Conservation (phyloP, 2,797 vertebrate species). For the Diplodus sargus region DNA sequence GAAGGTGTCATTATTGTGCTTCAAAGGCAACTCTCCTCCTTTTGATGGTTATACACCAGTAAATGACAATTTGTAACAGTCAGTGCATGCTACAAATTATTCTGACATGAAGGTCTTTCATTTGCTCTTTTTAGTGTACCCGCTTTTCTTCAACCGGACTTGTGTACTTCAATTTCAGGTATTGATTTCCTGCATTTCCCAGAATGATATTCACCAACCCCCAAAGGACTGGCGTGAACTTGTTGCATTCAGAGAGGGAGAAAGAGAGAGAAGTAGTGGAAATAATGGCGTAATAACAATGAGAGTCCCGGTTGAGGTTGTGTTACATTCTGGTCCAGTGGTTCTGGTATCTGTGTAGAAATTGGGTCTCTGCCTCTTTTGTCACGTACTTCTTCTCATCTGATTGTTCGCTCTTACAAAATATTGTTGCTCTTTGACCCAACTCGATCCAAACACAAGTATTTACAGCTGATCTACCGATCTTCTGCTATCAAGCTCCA, state of each 20-base stretch:
- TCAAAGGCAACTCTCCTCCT: not conserved
- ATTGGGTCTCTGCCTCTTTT: constrained; percentile 11
- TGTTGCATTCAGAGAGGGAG: constrained; percentile 41
- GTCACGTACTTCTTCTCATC: constrained; percentile 29
- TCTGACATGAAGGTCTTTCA: constrained; percentile 61
- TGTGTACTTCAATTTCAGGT: constrained; percentile 63
- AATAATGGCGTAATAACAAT: constrained; percentile 40
- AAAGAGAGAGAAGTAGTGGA: constrained; percentile 23
- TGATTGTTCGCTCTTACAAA: constrained; percentile 32
- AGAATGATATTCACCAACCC: constrained; percentile 58
- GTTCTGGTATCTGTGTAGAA: constrained; percentile 13
- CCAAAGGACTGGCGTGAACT: constrained; percentile 40
- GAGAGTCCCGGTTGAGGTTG: constrained; percentile 19
- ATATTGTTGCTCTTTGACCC: constrained; percentile 17
- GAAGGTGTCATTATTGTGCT: constrained; percentile 19
- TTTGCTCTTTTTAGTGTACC: constrained; percentile 49
- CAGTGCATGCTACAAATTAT: constrained; percentile 45
- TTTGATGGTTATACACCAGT: constrained; percentile 6
- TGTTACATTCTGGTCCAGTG: constrained; percentile 22
- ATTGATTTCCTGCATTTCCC: constrained; percentile 70
- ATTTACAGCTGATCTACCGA: not conserved
- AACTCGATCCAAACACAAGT: not conserved
- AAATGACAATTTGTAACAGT: constrained; percentile 51
- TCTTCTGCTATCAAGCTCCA: not conserved
- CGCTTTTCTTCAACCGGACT: constrained; percentile 53